These are phyloP conservation scores for Triplophysa tibetana DNA, from an alignment of 2,113 vertebrate genomes.

Conservation along the genomic window DNA sequence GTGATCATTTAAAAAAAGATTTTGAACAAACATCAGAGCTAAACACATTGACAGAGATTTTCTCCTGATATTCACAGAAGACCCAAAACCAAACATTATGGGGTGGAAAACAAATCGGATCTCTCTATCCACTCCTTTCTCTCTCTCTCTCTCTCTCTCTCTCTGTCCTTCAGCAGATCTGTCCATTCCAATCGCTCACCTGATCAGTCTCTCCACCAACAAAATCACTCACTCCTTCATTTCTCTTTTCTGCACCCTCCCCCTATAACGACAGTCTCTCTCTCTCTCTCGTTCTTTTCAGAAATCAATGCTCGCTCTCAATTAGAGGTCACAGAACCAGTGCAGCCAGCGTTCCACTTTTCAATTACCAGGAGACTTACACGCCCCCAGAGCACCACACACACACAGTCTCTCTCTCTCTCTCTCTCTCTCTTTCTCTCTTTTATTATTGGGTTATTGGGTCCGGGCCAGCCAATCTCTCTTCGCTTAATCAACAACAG, in stretches of 20 bases:
- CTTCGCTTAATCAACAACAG: conserved; percentile 74
- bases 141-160: neutral
- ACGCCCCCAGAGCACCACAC: conserved; percentile 47
- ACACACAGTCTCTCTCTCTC: conserved; percentile 7
- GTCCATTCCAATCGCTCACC: conserved; percentile 1
- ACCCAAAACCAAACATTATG: neutral
- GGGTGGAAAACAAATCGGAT: neutral
- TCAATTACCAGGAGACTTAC: conserved; percentile 75
- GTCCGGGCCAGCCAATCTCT: conserved; percentile 75
- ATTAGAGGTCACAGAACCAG: conserved; percentile 70
- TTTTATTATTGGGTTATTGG: conserved; percentile 66
- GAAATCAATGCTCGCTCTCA: conserved; percentile 75
- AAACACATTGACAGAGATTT: no score
- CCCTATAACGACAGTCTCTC: conserved; percentile 25
- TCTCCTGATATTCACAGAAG: no score
- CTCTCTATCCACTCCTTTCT: neutral
- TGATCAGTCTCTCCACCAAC: conserved; percentile 30
- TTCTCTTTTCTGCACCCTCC: conserved; percentile 30
- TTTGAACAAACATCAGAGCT: no score
- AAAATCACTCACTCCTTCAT: conserved; percentile 47
- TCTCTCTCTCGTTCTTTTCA: conserved; percentile 50
- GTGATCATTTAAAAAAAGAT: no score
- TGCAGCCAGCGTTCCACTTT: conserved; percentile 62
- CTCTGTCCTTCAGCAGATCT: conserved; percentile 2
- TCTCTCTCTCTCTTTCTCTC: conserved; percentile 41